Base-by-base conservation (phyloP, 92 coral and sea anemone genomes). In the Metridium senile region DNA sequence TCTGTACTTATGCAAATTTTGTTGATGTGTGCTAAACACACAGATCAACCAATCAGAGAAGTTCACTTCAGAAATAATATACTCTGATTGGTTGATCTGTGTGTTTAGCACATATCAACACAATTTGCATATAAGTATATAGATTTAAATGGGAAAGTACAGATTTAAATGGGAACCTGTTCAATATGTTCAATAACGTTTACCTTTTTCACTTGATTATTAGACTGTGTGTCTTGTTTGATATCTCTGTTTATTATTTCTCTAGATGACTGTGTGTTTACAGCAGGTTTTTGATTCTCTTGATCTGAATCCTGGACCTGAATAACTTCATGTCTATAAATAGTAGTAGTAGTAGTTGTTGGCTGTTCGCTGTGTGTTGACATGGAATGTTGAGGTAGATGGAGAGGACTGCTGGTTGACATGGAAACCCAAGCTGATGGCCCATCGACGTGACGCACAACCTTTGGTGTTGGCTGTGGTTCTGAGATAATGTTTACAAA, bases 341-440 rank as follows among this genome's bases (percentile, higher is more conserved):
- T 58, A 39, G 80, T 75, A 4, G 70, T 75, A 23, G 71, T 62
- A 47, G 47, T 39, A 63, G 61, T 52, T 16, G 78, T 49, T 31
- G 82, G 71, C 19, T n/a, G n/a, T n/a, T 80, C 85, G 30, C 52
- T 49, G 49, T 67, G 64, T 57, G 79, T 70, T 20, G 54, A 49
- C 20, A 74, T 28, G 1, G 43, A 33, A n/a, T 73, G 74, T 26
- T 64, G 25, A 66, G 28, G 58, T 28, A 29, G 59, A 21, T 54
- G 59, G 17, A 54, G 30, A 45, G 45, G 66, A 49, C 27, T 27
- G 34, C 43, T 65, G 45, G 91, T 65, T 76, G 79, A 33, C 31
- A 61, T 76, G 77, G 82, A 74, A 45, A 91, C 77, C 93, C 93
- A 88, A 8, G 86, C 93, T 20, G 89, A 82, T 4, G 90, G 97